A percentile compares a stretch with the other conserved stretches of the same genome.
Conservation (phyloP, 2,888 invertebrate species). For the Tachina grossa region DNA sequence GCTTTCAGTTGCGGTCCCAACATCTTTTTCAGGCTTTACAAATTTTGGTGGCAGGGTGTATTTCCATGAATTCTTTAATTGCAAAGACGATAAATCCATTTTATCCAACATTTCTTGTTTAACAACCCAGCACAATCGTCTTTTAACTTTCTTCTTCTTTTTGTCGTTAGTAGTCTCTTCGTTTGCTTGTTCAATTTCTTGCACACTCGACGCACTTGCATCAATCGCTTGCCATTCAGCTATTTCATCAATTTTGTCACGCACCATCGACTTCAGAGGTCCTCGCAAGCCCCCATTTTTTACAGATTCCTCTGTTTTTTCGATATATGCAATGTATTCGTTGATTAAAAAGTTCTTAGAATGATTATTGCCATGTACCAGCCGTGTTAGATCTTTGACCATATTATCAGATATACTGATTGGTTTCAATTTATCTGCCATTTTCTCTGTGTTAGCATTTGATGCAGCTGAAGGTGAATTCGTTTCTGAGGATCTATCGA, state of each 20-base stretch:
- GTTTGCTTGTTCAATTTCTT: slow-evolving; percentile 75
- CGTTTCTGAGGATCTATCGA: slow-evolving; percentile 72
- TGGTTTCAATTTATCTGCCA: slow-evolving; percentile 78
- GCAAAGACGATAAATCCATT: slow-evolving; percentile 83
- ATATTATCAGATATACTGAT: slow-evolving; percentile 83
- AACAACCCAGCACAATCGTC: slow-evolving; percentile 88
- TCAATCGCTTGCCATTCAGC: slow-evolving; percentile 85
- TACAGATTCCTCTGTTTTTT: slow-evolving; percentile 78
- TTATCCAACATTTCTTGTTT: slow-evolving; percentile 84
- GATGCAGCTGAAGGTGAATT: slow-evolving; percentile 66
- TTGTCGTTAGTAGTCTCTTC: slow-evolving; percentile 57
- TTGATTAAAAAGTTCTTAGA: slow-evolving; percentile 85
- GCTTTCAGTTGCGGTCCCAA: slow-evolving; percentile 21
- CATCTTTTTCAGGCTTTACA: slow-evolving; percentile 57
- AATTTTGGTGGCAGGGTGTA: slow-evolving; percentile 82
- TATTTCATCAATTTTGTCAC: slow-evolving; percentile 85
- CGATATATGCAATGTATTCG: slow-evolving; percentile 86
- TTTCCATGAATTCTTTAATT: slow-evolving; percentile 85
- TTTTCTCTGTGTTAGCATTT: slow-evolving; percentile 57
- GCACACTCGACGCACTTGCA: slow-evolving; percentile 79
- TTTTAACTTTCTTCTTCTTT: slow-evolving; percentile 80
- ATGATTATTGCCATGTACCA: slow-evolving; percentile 87
- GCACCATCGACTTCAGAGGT: slow-evolving; percentile 83
- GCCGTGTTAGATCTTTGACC: slow-evolving; percentile 86
- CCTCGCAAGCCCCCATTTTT: slow-evolving; percentile 74